Evolutionary conservation across 2,113 vertebrate species (phyloP).

Genomic region (Australoheros scitulus): DNA sequence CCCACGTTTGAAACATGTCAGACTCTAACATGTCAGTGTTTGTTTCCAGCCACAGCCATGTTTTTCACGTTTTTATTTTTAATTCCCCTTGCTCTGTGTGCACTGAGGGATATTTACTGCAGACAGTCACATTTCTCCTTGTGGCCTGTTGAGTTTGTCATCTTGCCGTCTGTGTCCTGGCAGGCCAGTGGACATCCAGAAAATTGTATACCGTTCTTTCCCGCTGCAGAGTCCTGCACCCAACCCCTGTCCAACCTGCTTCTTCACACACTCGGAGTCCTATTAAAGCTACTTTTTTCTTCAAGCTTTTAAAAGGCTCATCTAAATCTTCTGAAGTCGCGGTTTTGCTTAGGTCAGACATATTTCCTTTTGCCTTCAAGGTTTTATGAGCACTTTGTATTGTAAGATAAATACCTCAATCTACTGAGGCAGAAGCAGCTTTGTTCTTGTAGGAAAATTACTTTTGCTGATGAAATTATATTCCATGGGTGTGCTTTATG

Average conservation of each 20-base stretch:
- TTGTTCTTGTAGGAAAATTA: slow-evolving; percentile 35
- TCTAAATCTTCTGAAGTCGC: slow-evolving; percentile 51
- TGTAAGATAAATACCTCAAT: slow-evolving; percentile 49
- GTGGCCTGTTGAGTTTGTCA: slow-evolving; percentile 53
- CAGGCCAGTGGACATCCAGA: slow-evolving; percentile 38
- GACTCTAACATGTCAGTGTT: slow-evolving; percentile 18
- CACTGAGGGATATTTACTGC: slow-evolving; percentile 42
- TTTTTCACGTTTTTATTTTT: slow-evolving; percentile 49
- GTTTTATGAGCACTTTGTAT: slow-evolving; percentile 47
- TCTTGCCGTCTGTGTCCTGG: slow-evolving; percentile 42
- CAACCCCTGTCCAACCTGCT: slow-evolving; percentile 43
- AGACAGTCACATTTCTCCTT: slow-evolving; percentile 38
- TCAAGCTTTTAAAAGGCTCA: slow-evolving; percentile 55
- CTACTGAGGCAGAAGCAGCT: slow-evolving; percentile 40
- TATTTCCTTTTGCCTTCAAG: slow-evolving; percentile 42
- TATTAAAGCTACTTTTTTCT: slow-evolving; percentile 59
- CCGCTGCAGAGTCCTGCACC: slow-evolving; percentile 13
- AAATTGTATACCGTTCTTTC: slow-evolving; percentile 58
- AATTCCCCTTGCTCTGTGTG: background rate
- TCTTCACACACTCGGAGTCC: slow-evolving; percentile 35
- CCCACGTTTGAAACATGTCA: slow-evolving; percentile 35
- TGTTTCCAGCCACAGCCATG: slow-evolving; percentile 12
- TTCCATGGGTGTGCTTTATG: slow-evolving; percentile 17
- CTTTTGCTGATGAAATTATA: slow-evolving; percentile 45
- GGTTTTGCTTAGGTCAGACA: slow-evolving; percentile 63